Evolutionary conservation across 1,140 invertebrate species (phyloP), one percentile per base, ranked within the genome.

Genomic region (Chlorops oryzae): DNA sequence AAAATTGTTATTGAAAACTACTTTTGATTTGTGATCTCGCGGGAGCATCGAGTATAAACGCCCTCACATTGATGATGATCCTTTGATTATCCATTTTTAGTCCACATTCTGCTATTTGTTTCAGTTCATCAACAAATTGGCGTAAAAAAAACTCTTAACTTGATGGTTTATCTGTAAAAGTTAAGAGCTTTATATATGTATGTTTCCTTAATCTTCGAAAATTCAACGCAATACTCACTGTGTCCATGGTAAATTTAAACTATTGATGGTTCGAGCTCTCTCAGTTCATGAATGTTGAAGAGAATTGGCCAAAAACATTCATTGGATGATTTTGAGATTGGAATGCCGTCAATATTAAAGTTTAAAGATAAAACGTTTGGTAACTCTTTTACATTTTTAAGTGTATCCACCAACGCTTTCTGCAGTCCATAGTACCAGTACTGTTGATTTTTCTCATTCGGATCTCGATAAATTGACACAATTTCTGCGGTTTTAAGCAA

Each of bases 241-340:
- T n/a, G n/a, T n/a, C 53, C 54, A 51, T 51, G 17, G 47, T 53
- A 58, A 15, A 58, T 55, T 27, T 47, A 50, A 20, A 58, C 50
- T 12, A 58, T 18, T 13, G 50, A 22, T 21, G 38, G 38, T 18
- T 15, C 10, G 22, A 40, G 12, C 12, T 15, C 10, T 20, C 10
- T 15, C 46, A 52, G 23, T 54, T 57, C 57, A 28, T 46, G 27
- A 41, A 56, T 61, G 17, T 57, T 59, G 32, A 42, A 56, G 9
- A 59, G 45, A 32, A 65, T 63, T 41, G 63, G 59, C 59, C 59
- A 63, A 54, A 63, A 62, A 39, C 53, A 49, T 41, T 41, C 37
- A 27, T 41, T 56, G 9, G 51, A 54, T 47, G 54, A 59, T 52
- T 61, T 65, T 47, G 53, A 52, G 12, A 63, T 48, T 24, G 57